Evolutionary conservation across 2,888 invertebrate genomes (phyloP).

Genomic region (Tipula helvola): DNA sequence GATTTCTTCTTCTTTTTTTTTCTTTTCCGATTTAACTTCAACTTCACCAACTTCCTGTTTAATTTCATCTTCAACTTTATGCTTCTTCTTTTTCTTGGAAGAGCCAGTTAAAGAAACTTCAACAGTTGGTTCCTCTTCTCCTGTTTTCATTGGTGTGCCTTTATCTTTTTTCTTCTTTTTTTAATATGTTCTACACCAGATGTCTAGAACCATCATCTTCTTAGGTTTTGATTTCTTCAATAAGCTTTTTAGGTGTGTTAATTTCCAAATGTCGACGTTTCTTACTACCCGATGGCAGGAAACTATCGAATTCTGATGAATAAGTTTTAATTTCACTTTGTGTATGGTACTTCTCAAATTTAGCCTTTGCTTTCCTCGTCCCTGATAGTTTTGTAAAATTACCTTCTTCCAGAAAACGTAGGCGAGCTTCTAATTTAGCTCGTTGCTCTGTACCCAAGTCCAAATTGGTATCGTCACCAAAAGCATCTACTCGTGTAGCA

Average conservation of each 20-base stretch:
- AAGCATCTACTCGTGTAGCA: conserved; percentile 83
- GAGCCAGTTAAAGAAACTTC: conserved; percentile 20
- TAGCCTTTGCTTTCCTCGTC: conserved; percentile 75
- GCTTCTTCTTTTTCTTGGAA: conserved; percentile 40
- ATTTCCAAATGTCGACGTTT: conserved; percentile 48
- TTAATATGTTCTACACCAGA: conserved; percentile 17
- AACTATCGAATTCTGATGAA: conserved; percentile 67
- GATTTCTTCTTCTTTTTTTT: neutral
- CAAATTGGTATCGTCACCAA: conserved; percentile 76
- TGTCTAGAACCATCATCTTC: conserved; percentile 21
- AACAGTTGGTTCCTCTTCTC: neutral
- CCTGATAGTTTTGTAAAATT: conserved; percentile 73
- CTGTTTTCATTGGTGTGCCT: conserved; percentile 17
- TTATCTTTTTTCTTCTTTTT: conserved; percentile 24
- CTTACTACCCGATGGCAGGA: conserved; percentile 43
- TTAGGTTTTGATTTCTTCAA: conserved; percentile 21
- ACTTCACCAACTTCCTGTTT: conserved; percentile 29
- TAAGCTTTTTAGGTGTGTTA: conserved; percentile 21
- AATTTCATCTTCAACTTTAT: conserved; percentile 38
- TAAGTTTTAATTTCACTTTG: conserved; percentile 68
- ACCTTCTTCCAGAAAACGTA: conserved; percentile 75
- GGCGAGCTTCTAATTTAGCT: conserved; percentile 70
- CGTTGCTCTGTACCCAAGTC: conserved; percentile 83
- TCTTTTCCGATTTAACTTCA: neutral
- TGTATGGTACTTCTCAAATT: conserved; percentile 84